Evolutionary conservation across 2,797 vertebrate genomes (phyloP).

Genomic region (Microctenopoma steveboyesi): DNA sequence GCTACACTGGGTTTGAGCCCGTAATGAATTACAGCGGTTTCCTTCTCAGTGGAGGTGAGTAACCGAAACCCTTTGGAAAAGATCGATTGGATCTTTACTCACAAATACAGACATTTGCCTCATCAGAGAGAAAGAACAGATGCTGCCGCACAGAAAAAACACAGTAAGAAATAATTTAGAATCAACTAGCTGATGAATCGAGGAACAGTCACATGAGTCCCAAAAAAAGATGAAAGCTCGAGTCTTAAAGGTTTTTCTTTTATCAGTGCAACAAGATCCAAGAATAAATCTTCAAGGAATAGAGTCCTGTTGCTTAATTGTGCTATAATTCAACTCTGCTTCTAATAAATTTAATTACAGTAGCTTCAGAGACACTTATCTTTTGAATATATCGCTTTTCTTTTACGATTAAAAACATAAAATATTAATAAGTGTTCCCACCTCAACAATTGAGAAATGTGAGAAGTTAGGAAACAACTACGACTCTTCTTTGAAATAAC

Average conservation of each 20-base stretch:
- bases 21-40: slow-evolving; percentile 38
- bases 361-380: too few species aligned
- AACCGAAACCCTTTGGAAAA: slow-evolving; percentile 52
- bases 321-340: slow-evolving; percentile 12
- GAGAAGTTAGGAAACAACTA: too few species aligned
- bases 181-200: slow-evolving; percentile 27
- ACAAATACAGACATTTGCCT: slow-evolving; percentile 60
- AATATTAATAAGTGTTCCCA: too few species aligned
- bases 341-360: neutral
- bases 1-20: neutral
- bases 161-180: slow-evolving; percentile 29
- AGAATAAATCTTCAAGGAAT: slow-evolving; percentile 45
- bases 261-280: slow-evolving; percentile 27
- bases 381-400: too few species aligned
- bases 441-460: too few species aligned
- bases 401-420: too few species aligned
- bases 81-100: slow-evolving; percentile 55
- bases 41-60: slow-evolving; percentile 47
- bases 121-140: slow-evolving; percentile 31
- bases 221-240: slow-evolving; percentile 54
- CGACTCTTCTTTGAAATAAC: too few species aligned
- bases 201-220: slow-evolving; percentile 36
- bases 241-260: slow-evolving; percentile 30
- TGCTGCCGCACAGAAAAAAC: neutral
- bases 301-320: slow-evolving; percentile 14